These are phyloP conservation scores for Sesamia inferens DNA, from an alignment of 2,888 invertebrate genomes.

Conservation along the genomic window DNA sequence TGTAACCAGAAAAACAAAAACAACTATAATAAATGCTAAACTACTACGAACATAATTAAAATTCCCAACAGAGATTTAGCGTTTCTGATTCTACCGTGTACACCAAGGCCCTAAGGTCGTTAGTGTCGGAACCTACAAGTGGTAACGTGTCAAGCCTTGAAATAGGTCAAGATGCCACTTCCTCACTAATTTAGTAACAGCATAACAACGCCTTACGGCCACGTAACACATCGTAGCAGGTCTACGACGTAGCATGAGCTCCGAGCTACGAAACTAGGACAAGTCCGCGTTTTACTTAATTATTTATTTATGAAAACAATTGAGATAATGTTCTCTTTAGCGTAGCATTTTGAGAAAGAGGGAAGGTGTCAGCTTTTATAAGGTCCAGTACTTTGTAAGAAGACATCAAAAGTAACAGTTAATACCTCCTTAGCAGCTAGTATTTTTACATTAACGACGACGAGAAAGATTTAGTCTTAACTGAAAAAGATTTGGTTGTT, in stretches of 20 bases:
- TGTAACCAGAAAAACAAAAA: neutral
- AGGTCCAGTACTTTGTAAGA: slow-evolving; percentile 1
- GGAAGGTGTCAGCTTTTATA: slow-evolving; percentile 40
- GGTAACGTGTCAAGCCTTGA: slow-evolving; percentile 75
- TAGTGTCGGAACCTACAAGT: slow-evolving; percentile 78
- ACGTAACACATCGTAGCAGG: slow-evolving; percentile 65
- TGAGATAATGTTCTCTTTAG: slow-evolving; percentile 37
- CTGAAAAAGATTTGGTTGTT: neutral
- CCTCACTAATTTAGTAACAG: slow-evolving; percentile 78
- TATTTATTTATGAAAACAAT: slow-evolving; percentile 61
- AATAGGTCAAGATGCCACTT: slow-evolving; percentile 82
- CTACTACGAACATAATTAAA: neutral
- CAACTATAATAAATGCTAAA: too few relatives aligned
- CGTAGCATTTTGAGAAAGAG: slow-evolving; percentile 38
- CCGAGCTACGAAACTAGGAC: slow-evolving; percentile 70
- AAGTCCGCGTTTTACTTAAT: slow-evolving; percentile 55
- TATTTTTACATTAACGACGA: neutral
- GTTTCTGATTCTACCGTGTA: slow-evolving; percentile 27
- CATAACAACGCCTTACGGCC: slow-evolving; percentile 79
- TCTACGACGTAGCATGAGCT: slow-evolving; percentile 68
- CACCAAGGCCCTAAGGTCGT: slow-evolving; percentile 69
- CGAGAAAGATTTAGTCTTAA: neutral
- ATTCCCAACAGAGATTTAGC: neutral
- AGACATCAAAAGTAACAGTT: neutral
- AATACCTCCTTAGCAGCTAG: neutral